phyloP scores from a whole-genome alignment of 2,113 vertebrate genomes.

The Fulica atra region DNA sequence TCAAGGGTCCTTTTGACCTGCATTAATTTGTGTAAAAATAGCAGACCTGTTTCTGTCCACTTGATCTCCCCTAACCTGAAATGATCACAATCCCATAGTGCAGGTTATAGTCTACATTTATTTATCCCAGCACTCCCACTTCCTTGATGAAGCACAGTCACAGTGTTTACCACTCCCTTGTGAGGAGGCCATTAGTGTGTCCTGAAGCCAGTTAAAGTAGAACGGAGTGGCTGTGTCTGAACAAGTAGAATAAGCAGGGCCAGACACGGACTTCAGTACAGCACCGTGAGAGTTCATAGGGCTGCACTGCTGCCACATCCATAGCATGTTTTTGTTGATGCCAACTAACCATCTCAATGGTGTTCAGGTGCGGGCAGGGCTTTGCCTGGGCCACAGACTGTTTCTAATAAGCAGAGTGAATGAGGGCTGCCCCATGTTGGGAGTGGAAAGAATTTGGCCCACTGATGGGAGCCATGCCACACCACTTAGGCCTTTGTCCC shows the following conservation, averaged over 20 bases:
- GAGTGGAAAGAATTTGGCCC: neutral
- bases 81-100: neutral
- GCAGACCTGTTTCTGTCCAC: neutral
- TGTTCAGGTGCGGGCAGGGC: neutral
- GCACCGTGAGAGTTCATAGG: fast-evolving
- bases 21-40: neutral
- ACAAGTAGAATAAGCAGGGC: neutral
- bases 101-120: neutral
- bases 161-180: neutral
- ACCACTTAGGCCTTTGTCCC: neutral
- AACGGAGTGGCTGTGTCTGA: neutral
- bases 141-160: neutral
- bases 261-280: fast-evolving
- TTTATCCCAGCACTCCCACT: neutral
- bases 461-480: neutral
- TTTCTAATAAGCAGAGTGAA: neutral
- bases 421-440: neutral
- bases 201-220: neutral
- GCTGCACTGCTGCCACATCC: neutral
- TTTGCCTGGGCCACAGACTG: neutral
- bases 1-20: slow-evolving; percentile 1
- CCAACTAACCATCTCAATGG: fast-evolving
- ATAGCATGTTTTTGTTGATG: fast-evolving
- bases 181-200: neutral
- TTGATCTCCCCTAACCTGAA: neutral